Evolutionary conservation across 1,140 invertebrate species (phyloP).

Genomic region (Chironomus striatipennis): DNA sequence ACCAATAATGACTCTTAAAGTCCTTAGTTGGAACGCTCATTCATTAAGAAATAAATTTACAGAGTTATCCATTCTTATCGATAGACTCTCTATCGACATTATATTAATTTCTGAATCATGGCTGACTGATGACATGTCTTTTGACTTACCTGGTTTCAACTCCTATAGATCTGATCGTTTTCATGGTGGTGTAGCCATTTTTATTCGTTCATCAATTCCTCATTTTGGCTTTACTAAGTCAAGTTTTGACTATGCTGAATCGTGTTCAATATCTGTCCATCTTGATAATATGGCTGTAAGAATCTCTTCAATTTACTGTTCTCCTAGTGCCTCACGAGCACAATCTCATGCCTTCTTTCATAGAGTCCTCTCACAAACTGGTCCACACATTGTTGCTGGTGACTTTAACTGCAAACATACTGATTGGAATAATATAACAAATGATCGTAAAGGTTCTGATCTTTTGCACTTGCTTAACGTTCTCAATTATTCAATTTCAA

Average conservation of each 20-base stretch:
- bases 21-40: not conserved
- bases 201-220: not conserved
- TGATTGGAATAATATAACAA: not conserved
- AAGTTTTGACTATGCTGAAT: too few species aligned
- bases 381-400: not conserved
- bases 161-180: not conserved
- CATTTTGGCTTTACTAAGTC: not conserved
- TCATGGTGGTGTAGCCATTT: conserved; percentile 1
- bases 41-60: not conserved
- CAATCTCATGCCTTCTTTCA: not conserved
- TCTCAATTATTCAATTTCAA: not conserved
- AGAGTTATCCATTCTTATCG: not conserved
- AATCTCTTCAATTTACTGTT: not conserved
- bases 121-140: not conserved
- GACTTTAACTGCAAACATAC: not conserved
- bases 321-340: not conserved
- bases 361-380: not conserved
- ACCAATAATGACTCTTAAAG: not conserved
- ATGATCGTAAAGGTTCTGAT: not conserved
- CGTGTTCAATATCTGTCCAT: not conserved
- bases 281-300: not conserved
- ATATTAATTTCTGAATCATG: not conserved
- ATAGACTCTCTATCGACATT: not conserved
- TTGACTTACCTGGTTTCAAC: not conserved
- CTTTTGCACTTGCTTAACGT: not conserved